Percentiles rank a stretch among this genome's conserved stretches.
phyloP scores from a whole-genome alignment of 2,797 vertebrate genomes.

The Phaenicophaeus curvirostris region DNA sequence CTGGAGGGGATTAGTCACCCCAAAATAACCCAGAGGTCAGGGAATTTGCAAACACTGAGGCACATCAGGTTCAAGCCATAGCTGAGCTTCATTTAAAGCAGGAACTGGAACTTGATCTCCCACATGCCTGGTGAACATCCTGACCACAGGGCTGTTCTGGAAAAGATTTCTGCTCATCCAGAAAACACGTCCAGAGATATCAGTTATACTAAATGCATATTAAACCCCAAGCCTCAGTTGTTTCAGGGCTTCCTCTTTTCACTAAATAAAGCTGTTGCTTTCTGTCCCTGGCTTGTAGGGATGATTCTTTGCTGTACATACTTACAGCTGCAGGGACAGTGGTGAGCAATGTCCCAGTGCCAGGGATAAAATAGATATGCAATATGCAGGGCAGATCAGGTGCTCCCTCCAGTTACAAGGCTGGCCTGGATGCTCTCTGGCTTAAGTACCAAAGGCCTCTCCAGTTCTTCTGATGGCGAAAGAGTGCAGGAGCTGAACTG shows the following conservation, averaged over 20 bases:
- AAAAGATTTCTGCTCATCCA: background rate
- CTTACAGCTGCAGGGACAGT: background rate
- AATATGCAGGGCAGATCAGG: background rate
- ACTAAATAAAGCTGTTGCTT: background rate
- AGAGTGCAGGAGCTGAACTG: background rate
- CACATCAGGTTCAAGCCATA: background rate
- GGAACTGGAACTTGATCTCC: background rate
- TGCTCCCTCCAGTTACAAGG: background rate
- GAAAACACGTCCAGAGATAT: background rate
- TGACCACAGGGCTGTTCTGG: background rate
- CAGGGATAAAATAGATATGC: background rate
- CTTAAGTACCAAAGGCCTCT: background rate
- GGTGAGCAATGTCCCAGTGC: background rate
- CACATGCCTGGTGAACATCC: background rate
- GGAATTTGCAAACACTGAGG: background rate
- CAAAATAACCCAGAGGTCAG: background rate
- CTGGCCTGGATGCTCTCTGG: background rate
- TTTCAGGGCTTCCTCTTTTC: background rate
- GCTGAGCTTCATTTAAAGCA: conserved; percentile 1
- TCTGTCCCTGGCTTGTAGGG: background rate
- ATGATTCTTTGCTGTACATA: background rate
- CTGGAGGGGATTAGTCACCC: background rate
- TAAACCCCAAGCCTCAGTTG: background rate
- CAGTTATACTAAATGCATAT: background rate
- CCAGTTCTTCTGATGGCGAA: background rate